Evolutionary conservation across 2,888 invertebrate genomes (phyloP), one percentile per base, ranked within the genome.

Genomic region (Leptarthrus brevirostris): DNA sequence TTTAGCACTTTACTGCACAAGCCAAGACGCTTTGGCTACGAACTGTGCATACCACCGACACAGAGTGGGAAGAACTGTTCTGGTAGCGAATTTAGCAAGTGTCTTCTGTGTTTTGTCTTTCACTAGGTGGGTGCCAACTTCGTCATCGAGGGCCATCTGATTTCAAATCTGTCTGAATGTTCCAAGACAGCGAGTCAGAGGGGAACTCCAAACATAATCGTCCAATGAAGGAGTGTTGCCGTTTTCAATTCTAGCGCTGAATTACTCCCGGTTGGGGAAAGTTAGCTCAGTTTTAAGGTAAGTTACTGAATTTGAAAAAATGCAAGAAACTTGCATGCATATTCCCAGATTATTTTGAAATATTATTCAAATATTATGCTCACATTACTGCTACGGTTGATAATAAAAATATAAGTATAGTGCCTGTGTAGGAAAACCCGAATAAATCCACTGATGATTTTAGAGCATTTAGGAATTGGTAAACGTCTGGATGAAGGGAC

Each of bases 61-160:
- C 64, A 1, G 64, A 64, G 47, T 44, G 44, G 64, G 22, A 24
- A 26, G 44, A 58, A 34, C 56, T 34, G 56, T 56, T 61, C 64
- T 36, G 20, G 44, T 26, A 12, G 64, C 64, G 18, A 24, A 64
- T 64, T 44, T 64, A 64, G 64, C 64, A 64, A 44, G 24, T 44
- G 44, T 47, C 64, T 47, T 47, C 44, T 14, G 56, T 30, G 30
- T 8, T 30, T n/a, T 30, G 8, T 30, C 30, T 26, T 56, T 36
- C 58, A 16, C 34, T 34, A 58, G 36, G 58, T 58, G 58, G 36
- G 58, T 58, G 58, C 58, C 58, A 58, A 58, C 58, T 58, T 58
- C 58, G 58, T 58, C 58, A 58, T 58, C 16, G 58, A 58, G 58
- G 58, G 58, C 58, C 58, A 58, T 58, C 58, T 58, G 58, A 58